phyloP scores from a whole-genome alignment of 2,888 invertebrate genomes.

The Urechis unicinctus region DNA sequence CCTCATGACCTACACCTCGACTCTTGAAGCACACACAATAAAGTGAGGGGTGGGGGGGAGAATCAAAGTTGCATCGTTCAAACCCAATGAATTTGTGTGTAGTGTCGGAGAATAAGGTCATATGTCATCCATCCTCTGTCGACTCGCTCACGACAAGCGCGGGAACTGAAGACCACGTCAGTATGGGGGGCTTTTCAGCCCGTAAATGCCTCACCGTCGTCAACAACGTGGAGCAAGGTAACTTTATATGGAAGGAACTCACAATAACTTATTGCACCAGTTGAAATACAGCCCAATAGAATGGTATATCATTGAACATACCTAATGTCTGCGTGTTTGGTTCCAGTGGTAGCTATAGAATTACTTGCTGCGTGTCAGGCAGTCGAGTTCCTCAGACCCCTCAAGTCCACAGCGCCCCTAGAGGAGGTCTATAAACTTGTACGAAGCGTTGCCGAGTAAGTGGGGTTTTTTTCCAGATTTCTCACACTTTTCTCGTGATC shows the following conservation, averaged over 20 bases:
- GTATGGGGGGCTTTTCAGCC: conserved; percentile 65
- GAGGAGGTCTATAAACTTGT: conserved; percentile 62
- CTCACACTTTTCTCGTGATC: background rate
- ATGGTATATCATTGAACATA: too few relatives aligned
- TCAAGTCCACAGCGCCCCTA: conserved; percentile 60
- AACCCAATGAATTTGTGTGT: too few relatives aligned
- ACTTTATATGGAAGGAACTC: background rate
- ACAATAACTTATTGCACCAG: too few relatives aligned
- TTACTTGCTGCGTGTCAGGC: conserved; percentile 63
- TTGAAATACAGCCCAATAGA: too few relatives aligned
- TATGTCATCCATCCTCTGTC: conserved; percentile 64
- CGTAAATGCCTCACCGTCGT: conserved; percentile 59
- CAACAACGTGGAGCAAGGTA: conserved; percentile 54
- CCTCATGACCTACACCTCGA: too few relatives aligned
- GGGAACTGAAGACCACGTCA: conserved; percentile 66
- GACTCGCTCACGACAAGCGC: conserved; percentile 64
- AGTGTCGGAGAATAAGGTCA: conserved; percentile 65
- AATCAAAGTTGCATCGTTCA: too few relatives aligned
- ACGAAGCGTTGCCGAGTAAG: conserved; percentile 48
- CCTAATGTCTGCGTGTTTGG: background rate
- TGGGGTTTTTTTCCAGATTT: background rate
- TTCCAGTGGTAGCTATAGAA: conserved; percentile 61
- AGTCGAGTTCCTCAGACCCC: conserved; percentile 62
- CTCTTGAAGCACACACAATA: too few relatives aligned
- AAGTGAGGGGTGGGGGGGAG: too few relatives aligned